phyloP scores from a whole-genome alignment of 2,888 invertebrate genomes.

The Eupithecia vulgata region DNA sequence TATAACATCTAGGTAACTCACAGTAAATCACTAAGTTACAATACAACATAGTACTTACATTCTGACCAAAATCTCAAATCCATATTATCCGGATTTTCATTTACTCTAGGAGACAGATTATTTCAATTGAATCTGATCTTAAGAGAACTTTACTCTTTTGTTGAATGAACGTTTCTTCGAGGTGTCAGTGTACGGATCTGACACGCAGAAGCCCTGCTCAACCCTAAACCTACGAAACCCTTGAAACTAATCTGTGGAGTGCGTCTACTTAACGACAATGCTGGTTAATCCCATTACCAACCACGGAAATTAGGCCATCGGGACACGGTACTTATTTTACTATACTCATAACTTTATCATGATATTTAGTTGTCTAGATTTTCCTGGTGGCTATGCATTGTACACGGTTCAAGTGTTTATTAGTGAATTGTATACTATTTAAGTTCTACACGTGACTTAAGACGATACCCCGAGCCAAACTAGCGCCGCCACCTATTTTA shows the following conservation, averaged over 20 bases:
- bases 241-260: constrained; percentile 74
- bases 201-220: constrained; percentile 54
- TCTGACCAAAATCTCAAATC: background rate
- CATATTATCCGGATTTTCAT: too few species aligned
- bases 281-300: constrained; percentile 74
- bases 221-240: constrained; percentile 80
- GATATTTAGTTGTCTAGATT: background rate
- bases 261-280: constrained; percentile 51
- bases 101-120: background rate
- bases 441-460: too few species aligned
- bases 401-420: too few species aligned
- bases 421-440: too few species aligned
- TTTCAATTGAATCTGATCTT: background rate
- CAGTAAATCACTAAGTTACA: background rate
- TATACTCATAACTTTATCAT: constrained; percentile 12
- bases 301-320: constrained; percentile 63
- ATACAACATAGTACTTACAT: background rate
- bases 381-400: too few species aligned
- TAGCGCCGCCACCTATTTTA: too few species aligned
- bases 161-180: background rate
- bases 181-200: constrained; percentile 24
- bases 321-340: constrained; percentile 26
- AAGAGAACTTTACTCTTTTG: background rate
- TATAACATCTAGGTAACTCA: background rate
- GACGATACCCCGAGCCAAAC: too few species aligned